Evolutionary conservation across 2,888 invertebrate genomes (phyloP).

Genomic region (Clusia tigrina): DNA sequence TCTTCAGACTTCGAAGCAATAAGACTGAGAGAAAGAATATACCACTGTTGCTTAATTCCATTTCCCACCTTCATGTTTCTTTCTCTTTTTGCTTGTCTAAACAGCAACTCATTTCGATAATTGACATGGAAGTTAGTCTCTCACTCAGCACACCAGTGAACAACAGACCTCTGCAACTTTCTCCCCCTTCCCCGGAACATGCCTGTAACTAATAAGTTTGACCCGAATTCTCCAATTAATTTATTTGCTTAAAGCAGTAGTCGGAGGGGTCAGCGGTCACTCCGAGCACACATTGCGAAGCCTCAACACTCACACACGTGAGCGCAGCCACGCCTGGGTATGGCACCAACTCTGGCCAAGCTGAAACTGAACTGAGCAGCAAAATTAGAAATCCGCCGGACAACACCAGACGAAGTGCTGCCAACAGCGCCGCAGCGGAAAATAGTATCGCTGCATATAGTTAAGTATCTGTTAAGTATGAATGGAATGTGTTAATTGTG

Average conservation of each 20-base stretch:
- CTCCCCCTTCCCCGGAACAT: not conserved
- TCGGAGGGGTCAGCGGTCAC: not conserved
- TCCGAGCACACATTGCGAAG: not conserved
- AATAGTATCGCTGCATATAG: not conserved
- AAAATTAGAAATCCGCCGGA: not conserved
- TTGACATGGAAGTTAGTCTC: too few relatives aligned
- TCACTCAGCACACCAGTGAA: too few relatives aligned
- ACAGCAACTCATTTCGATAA: too few relatives aligned
- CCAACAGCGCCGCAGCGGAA: too few relatives aligned
- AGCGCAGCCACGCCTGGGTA: not conserved
- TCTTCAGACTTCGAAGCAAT: too few relatives aligned
- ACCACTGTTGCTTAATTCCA: too few relatives aligned
- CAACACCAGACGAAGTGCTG: not conserved
- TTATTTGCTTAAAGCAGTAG: not conserved
- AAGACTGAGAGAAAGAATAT: too few relatives aligned
- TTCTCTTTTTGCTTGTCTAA: too few relatives aligned
- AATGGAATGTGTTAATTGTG: slow-evolving; percentile 8
- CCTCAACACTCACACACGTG: not conserved
- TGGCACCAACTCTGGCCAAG: not conserved
- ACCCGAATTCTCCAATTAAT: not conserved
- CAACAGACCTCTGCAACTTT: not conserved
- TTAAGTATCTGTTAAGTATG: not conserved
- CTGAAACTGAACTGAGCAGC: not conserved
- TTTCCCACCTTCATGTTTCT: too few relatives aligned
- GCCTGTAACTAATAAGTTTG: not conserved